Evolutionary conservation across 2,888 invertebrate species (phyloP).

Genomic region (Pristionchus mayeri): DNA sequence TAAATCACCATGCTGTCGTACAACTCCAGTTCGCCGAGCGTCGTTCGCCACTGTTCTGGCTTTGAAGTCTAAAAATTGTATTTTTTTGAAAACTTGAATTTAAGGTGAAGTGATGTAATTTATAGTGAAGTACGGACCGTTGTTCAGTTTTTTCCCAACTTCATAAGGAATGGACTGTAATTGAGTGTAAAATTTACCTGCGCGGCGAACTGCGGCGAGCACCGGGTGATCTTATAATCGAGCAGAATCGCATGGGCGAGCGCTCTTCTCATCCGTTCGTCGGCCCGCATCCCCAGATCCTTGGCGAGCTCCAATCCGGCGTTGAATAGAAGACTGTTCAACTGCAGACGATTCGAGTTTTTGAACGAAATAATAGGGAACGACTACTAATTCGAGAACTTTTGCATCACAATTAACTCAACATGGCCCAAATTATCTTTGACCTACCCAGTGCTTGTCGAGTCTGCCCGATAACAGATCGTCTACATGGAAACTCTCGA

Average conservation of each 20-base stretch:
- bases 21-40: not conserved
- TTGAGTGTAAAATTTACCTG: not conserved
- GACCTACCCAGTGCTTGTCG: not conserved
- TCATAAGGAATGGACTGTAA: too few species aligned
- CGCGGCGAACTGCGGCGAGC: not conserved
- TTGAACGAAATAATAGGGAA: too few species aligned
- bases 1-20: not conserved
- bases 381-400: too few species aligned
- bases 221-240: slow-evolving; percentile 15
- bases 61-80: not conserved
- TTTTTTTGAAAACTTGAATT: not conserved
- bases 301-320: not conserved
- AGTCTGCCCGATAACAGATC: not conserved
- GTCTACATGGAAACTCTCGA: not conserved
- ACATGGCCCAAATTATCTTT: too few species aligned
- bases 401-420: too few species aligned
- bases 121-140: too few species aligned
- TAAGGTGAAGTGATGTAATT: too few species aligned
- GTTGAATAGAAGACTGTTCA: not conserved
- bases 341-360: not conserved
- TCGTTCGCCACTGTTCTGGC: not conserved
- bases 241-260: not conserved
- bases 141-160: too few species aligned
- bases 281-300: not conserved
- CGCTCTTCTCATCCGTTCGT: not conserved